Base-by-base conservation (phyloP, 2,113 vertebrate species). In the Prionailurus bengalensis region DNA sequence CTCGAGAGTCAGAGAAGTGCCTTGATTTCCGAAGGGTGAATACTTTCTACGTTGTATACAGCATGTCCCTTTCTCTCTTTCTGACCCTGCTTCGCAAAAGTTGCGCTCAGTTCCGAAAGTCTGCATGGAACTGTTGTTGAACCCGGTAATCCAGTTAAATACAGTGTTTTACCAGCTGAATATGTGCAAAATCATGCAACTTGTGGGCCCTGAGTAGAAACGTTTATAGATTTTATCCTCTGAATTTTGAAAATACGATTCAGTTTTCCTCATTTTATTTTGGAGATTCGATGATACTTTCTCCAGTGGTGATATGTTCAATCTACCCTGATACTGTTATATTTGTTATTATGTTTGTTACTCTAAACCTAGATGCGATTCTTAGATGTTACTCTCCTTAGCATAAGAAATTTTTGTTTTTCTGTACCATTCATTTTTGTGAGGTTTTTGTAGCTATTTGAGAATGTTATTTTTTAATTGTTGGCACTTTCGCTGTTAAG, bases 231-330 rank as follows among this genome's bases (percentile, higher is more conserved):
- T 61, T 53, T 95, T 89, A 94, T 95, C 97, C 95, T 96, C 63
- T 98, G 95, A 84, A n/a, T 97, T 98, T 96, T 92, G 65, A 97
- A 96, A 74, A 89, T 53, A 51, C 58, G 73, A 31, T 61, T 97
- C 27, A 85, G 7, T 97, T 97, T 98, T 83, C 70, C 91, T 36
- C 74, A 36, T 95, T 96, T 19, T 1, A 65, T 94, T 98, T 98
- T 96, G 92, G 83, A 94, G 61, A 15, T 76, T 97, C 98, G 96
- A 97, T 98, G 97, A 61, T 94, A 96, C 91, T 91, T 96, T 97
- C 97, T 98, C 95, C 79, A 81, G 63, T 51, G 25, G 10, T 81
- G 92, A 48, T 95, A 55, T 97, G 98, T 98, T 89, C 39, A 96
- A 8, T 98, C 98, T 98, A 92, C 96, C 92, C 94, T 87, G n/a